Evolutionary conservation across 2,113 vertebrate species (phyloP), one percentile per base, ranked within the genome.

Genomic region (Orthochromis indermauri): DNA sequence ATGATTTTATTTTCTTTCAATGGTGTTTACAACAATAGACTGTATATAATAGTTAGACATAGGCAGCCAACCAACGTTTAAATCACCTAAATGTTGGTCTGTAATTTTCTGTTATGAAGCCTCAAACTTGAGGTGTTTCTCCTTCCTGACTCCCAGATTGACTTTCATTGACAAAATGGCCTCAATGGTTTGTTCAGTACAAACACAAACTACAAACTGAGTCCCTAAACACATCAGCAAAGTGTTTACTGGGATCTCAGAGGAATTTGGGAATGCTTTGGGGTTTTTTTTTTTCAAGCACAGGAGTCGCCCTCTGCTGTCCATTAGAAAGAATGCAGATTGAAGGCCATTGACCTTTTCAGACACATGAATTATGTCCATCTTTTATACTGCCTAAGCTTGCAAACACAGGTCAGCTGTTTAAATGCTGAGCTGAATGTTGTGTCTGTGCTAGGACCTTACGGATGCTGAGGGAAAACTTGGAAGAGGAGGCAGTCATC

Each of bases 401-500:
- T 49, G 4, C 10, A 78, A 19, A 28, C 24, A 78, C 9, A 33
- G 19, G 61, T 42, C 21, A 33, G 16, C 9, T 17, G 13, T 51
- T 35, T 12, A 3, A 59, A 59, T 1, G 68, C 68, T 86, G 13
- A 1, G 7, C 3, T 83, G 7, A 2, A 49, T 81, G 84, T 85
- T 16, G 3, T 4, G 3, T 8, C 83, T 21, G 83, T 17, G 12
- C 14, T 88, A 99, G 98, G 10, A 89, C 82, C 2, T 89, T 99
- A 8, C 96, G 96, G 31, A 83, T 97, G 82, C 81, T 99, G 82
- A 94, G 97, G 33, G 95, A 99, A 93, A 99, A 99, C 91, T 92
- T 99, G 81, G 98, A 99, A 8, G 98, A 99, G 73, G 98, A 99
- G 63, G 97, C 97, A 3, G 40, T 97, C 26, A 86, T 99, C 94